phyloP scores from a whole-genome alignment of 2,888 invertebrate genomes.

The Orthonevra nobilis region DNA sequence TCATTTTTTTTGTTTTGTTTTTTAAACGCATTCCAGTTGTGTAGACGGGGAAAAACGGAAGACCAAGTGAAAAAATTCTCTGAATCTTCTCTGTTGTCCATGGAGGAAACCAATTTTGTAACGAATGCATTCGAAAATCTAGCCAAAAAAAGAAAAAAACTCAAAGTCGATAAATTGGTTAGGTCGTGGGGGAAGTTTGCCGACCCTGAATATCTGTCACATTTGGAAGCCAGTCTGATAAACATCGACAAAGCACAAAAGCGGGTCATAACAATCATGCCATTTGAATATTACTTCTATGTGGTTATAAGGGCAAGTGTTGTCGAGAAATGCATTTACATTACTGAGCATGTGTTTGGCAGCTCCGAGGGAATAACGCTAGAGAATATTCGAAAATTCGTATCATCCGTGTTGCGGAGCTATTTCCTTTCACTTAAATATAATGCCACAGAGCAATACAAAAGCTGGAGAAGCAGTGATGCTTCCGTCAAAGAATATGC shows the following conservation, averaged over 20 bases:
- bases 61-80: slow-evolving; percentile 69
- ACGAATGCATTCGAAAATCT: slow-evolving; percentile 71
- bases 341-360: slow-evolving; percentile 40
- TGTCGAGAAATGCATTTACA: slow-evolving; percentile 41
- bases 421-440: slow-evolving; percentile 46
- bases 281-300: slow-evolving; percentile 49
- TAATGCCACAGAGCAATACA: slow-evolving; percentile 43
- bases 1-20: neutral
- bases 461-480: slow-evolving; percentile 37
- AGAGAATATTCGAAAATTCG: slow-evolving; percentile 13
- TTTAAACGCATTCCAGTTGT: neutral
- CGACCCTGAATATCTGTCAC: slow-evolving; percentile 26
- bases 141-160: slow-evolving; percentile 51
- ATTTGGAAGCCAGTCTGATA: slow-evolving; percentile 26
- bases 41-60: slow-evolving; percentile 70
- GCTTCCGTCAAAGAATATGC: slow-evolving; percentile 27
- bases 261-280: slow-evolving; percentile 31
- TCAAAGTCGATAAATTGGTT: slow-evolving; percentile 13
- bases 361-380: slow-evolving; percentile 43
- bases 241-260: too few relatives aligned
- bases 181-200: slow-evolving; percentile 5
- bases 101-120: slow-evolving; percentile 74
- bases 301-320: slow-evolving; percentile 40
- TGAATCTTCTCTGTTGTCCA: slow-evolving; percentile 71
- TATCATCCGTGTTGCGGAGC: slow-evolving; percentile 47